Evolutionary conservation across 2,797 vertebrate genomes (phyloP), one percentile per base, ranked within the genome.

Genomic region (Parambassis ranga): DNA sequence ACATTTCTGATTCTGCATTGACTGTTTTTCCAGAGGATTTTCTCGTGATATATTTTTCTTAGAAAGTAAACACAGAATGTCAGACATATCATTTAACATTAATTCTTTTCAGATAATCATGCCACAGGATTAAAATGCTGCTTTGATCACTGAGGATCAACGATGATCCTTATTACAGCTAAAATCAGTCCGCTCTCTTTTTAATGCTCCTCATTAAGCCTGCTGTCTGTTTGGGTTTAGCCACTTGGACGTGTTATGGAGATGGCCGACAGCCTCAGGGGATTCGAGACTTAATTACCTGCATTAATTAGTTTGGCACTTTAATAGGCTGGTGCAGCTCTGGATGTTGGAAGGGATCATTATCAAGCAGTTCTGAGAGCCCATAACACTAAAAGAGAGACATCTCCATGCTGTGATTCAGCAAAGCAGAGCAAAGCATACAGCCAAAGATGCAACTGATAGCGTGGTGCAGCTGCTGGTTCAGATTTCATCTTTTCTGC

Each of bases 231-330:
- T 83, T 75, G 69, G 80, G 55, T 81, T 71, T 71, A 50, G 53
- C 61, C 47, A 11, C 43, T 60, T 11, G 60, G 75, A 77, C 37
- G 39, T 60, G 62, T 65, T 69, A 37, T 14, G 33, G 73, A 86
- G 77, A 75, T 10, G 4, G 52, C 55, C 24, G 43, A 60, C 20
- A 52, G 77, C 78, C 81, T 81, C 61, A 4, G 38, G 64, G 86
- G 86, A 87, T 33, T 81, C 60, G 20, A 43, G 19, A 77, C 77
- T 84, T 90, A 82, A 91, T 91, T 89, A 89, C 78, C 80, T 82
- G 73, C 84, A 77, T 78, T 90, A 91, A 92, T 92, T 78, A 86
- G 75, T 78, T 87, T 77, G 73, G 33, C 43, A 19, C 74, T 65
- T 89, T 88, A 87, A 85, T 87, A 76, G 78, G 77, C 67, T 60